phyloP scores from a whole-genome alignment of 2,888 invertebrate species.

The Drosophila kanekoi region DNA sequence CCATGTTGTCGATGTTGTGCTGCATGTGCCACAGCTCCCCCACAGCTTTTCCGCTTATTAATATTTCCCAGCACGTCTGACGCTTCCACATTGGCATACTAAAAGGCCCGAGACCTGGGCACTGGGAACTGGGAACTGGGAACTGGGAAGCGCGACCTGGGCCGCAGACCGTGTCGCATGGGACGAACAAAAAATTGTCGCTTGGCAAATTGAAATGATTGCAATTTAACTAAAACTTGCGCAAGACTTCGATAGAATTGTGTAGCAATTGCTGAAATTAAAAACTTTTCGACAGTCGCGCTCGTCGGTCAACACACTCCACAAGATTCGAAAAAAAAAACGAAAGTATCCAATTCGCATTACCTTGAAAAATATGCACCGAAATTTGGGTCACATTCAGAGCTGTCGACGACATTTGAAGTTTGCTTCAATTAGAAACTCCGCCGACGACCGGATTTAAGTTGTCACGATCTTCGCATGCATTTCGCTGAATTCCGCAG shows the following conservation, averaged over 20 bases:
- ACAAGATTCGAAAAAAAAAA: slow-evolving; percentile 42
- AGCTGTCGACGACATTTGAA: slow-evolving; percentile 49
- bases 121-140: slow-evolving; percentile 10
- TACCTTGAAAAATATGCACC: slow-evolving; percentile 67
- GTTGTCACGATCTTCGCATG: slow-evolving; percentile 49
- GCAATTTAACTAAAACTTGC: slow-evolving; percentile 58
- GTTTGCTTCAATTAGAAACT: slow-evolving; percentile 70
- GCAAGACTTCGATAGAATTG: slow-evolving; percentile 64
- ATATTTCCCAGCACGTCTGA: slow-evolving; percentile 71
- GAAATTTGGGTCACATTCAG: slow-evolving; percentile 68
- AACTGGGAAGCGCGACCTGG: slow-evolving; percentile 12
- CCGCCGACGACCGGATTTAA: slow-evolving; percentile 29
- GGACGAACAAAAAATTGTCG: slow-evolving; percentile 11
- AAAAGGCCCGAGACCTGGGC: slow-evolving; percentile 27
- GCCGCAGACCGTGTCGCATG: slow-evolving; percentile 17
- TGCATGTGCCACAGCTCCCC: slow-evolving; percentile 43
- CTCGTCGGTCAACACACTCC: slow-evolving; percentile 47
- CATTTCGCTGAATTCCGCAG: slow-evolving; percentile 47
- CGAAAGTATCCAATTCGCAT: slow-evolving; percentile 76
- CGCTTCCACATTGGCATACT: slow-evolving; percentile 55
- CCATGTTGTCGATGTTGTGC: slow-evolving; percentile 20
- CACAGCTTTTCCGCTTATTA: slow-evolving; percentile 76
- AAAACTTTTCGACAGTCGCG: slow-evolving; percentile 50
- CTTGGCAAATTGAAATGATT: slow-evolving; percentile 57
- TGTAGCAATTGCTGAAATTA: slow-evolving; percentile 56